phyloP scores from a whole-genome alignment of 2,888 invertebrate species.

The Drosophila atripex region DNA sequence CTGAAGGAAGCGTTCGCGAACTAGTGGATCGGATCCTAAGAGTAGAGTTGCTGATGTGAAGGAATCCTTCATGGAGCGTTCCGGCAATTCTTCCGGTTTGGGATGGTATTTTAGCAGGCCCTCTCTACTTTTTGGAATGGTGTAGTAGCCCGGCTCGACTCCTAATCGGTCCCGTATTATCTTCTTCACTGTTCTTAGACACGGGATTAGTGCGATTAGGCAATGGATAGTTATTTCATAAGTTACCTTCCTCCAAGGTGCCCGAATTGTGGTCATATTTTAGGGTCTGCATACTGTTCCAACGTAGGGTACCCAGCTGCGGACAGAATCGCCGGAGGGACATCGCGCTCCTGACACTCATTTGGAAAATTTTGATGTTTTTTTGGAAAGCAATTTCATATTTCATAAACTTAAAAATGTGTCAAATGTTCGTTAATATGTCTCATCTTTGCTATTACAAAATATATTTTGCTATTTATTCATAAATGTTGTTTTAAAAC shows the following conservation, averaged over 20 bases:
- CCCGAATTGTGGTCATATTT: conserved; percentile 1
- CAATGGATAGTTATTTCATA: neutral
- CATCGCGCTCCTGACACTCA: neutral
- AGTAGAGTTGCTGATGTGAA: conserved; percentile 88
- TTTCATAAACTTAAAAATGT: neutral
- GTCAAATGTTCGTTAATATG: neutral
- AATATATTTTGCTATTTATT: neutral
- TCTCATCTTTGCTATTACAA: neutral
- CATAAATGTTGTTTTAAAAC: conserved; percentile 16
- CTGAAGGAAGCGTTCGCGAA: conserved; percentile 88
- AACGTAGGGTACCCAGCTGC: neutral
- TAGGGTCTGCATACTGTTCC: neutral
- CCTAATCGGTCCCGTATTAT: conserved; percentile 76
- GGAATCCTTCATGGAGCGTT: conserved; percentile 87
- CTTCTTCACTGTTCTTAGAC: conserved; percentile 51
- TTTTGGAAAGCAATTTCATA: neutral
- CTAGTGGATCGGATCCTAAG: conserved; percentile 85
- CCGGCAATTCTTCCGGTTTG: conserved; percentile 86
- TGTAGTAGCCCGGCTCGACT: conserved; percentile 82
- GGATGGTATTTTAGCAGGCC: conserved; percentile 85
- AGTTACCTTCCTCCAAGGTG: neutral
- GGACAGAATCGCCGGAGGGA: neutral
- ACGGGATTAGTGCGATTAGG: neutral
- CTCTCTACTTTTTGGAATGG: conserved; percentile 84
- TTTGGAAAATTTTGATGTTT: neutral